Conservation (phyloP, 2,797 vertebrate genomes). For the Leptatherina wallacei region DNA sequence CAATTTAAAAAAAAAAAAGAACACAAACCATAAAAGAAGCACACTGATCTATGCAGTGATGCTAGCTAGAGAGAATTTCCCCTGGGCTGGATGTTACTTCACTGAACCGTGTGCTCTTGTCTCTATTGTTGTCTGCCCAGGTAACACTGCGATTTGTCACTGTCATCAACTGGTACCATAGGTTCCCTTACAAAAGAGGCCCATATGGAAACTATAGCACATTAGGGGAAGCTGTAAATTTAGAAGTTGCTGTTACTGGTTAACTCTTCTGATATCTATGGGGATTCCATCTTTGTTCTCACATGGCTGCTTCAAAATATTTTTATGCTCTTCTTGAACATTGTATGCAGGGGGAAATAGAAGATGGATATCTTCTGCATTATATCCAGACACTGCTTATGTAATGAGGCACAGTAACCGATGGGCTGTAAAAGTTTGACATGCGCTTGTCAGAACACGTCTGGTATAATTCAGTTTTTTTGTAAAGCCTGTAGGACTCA, state of each 20-base stretch:
- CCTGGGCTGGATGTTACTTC: conserved; percentile 38
- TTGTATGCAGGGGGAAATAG: not conserved
- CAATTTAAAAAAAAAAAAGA: conserved; percentile 44
- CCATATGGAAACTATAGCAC: conserved; percentile 27
- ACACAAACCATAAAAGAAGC: conserved; percentile 30
- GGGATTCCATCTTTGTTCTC: conserved; percentile 22
- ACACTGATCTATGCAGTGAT: conserved; percentile 25
- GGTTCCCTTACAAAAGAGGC: not conserved
- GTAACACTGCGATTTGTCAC: conserved; percentile 62
- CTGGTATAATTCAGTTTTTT: conserved; percentile 40
- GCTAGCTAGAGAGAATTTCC: conserved; percentile 37
- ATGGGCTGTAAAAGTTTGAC: conserved; percentile 16
- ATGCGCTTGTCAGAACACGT: conserved; percentile 32
- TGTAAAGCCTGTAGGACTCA: conserved; percentile 28
- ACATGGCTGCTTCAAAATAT: not conserved
- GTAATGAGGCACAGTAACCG: conserved; percentile 23
- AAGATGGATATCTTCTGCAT: not conserved
- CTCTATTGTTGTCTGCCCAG: conserved; percentile 38
- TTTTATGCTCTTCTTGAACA: not conserved
- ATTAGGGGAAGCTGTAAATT: conserved; percentile 28
- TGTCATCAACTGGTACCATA: conserved; percentile 49
- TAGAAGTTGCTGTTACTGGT: conserved; percentile 7
- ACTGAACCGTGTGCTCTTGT: conserved; percentile 59
- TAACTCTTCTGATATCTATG: conserved; percentile 43
- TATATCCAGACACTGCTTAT: conserved; percentile 23